Evolutionary conservation across 2,113 vertebrate genomes (phyloP), one percentile per base, ranked within the genome.

Genomic region (Salvelinus fontinalis): DNA sequence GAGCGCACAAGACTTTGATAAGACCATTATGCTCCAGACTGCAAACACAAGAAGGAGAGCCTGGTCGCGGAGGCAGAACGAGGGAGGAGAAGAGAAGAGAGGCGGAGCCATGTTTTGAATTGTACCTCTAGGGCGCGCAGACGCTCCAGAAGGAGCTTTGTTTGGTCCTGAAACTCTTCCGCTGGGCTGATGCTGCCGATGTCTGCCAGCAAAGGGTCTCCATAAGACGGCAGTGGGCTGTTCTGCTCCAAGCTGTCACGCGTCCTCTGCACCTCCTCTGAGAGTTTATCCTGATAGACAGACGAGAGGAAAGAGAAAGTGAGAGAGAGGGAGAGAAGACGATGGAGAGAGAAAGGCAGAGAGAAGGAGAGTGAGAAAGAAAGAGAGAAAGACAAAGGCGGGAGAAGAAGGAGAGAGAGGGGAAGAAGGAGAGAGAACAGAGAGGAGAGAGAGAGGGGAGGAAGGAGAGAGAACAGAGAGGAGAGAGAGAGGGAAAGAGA

Each of bases 41-140:
- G 5, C 5, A 24, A 13, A 29, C 64, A 75, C 85, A 82, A 54
- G 70, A 76, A 75, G 12, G 70, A 72, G 74, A 67, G 59, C 12
- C 26, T 66, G 34, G 59, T 22, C n/a, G 2, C n/a, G 9, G 59
- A 60, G 59, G 49, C 8, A 60, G 59, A 22, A 51, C 18, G 39
- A 49, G 22, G 24, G 14, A 8, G 51, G 24, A 31, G 26, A 68
- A 13, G 18, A 18, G 16, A 34, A 34, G 34, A 34, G 34, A 31
- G 39, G 31, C 13, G 67, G 39, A 65, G 65, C 48, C 3, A 34
- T 70, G 49, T 49, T 51, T 54, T 18, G 4, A 54, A 26, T 16
- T 49, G 34, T 95, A 97, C 96, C 96, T 97, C 95, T 75, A 97
- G 88, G 85, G 92, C 88, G 88, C 94, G 95, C 81, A 97, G 81